A percentile compares a stretch with the other conserved stretches of the same genome.
Conservation (phyloP, 1,140 invertebrate genomes). For the Drosophila serrata region DNA sequence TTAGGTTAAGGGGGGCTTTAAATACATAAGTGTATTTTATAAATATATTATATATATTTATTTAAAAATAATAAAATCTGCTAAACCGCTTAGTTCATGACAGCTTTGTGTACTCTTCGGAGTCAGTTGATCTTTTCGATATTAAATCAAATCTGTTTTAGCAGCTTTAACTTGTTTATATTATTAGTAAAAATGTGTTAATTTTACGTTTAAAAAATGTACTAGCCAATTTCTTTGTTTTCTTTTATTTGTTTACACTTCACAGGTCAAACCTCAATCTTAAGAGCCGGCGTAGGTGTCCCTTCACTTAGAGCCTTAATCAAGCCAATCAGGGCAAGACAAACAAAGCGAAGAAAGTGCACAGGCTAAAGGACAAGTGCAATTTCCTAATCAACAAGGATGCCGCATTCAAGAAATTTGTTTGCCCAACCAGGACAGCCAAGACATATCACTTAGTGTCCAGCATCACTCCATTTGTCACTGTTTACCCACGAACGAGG, state of each 20-base stretch:
- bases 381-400: conserved; percentile 73
- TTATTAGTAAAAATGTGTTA: too few relatives aligned
- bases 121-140: too few relatives aligned
- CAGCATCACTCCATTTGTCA: conserved; percentile 73
- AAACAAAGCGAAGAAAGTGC: conserved; percentile 37
- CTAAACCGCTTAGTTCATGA: too few relatives aligned
- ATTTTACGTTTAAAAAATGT: too few relatives aligned
- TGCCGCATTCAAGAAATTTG: conserved; percentile 36
- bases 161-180: too few relatives aligned
- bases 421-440: conserved; percentile 20
- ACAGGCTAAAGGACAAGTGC: conserved; percentile 53
- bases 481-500: conserved; percentile 40
- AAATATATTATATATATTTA: not conserved
- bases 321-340: conserved; percentile 40
- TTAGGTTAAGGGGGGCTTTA: not conserved
- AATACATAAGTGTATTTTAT: not conserved
- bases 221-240: too few relatives aligned
- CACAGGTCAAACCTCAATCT: too few relatives aligned
- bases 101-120: too few relatives aligned
- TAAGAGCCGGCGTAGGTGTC: conserved; percentile 30
- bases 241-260: not conserved
- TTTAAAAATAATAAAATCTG: not conserved
- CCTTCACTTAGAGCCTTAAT: conserved; percentile 22
- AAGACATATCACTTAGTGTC: conserved; percentile 61
- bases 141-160: too few relatives aligned